Conservation (phyloP, 2,888 invertebrate genomes). For the Sphecodes monilicornis region DNA sequence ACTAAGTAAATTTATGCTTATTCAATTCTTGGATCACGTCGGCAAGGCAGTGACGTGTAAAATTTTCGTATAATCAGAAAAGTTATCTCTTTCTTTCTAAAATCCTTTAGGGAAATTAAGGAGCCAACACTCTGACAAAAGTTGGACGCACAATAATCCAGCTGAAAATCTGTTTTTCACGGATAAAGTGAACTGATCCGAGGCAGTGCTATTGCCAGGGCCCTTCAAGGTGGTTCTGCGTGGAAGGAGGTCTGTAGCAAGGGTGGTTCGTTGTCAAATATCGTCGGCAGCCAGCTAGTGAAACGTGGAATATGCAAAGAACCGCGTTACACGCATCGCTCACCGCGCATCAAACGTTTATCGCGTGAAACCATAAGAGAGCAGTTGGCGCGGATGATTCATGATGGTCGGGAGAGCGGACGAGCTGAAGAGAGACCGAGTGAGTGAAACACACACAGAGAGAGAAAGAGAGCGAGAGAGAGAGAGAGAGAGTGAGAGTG, state of each 20-base stretch:
- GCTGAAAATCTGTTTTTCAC: not conserved
- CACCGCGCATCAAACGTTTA: slow-evolving; percentile 80
- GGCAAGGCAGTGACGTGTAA: too few relatives aligned
- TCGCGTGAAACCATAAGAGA: slow-evolving; percentile 80
- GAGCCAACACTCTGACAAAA: too few relatives aligned
- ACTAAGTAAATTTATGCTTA: too few relatives aligned
- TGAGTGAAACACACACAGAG: slow-evolving; percentile 58
- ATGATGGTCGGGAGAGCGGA: slow-evolving; percentile 70
- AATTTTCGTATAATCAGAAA: too few relatives aligned
- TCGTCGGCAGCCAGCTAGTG: slow-evolving; percentile 46
- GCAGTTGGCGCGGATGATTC: slow-evolving; percentile 83
- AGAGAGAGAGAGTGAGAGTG: slow-evolving; percentile 38
- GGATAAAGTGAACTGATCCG: not conserved
- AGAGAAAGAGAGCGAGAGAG: slow-evolving; percentile 54
- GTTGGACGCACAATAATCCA: not conserved
- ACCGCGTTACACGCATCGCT: slow-evolving; percentile 77
- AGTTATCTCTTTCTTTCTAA: too few relatives aligned
- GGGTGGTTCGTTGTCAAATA: slow-evolving; percentile 50
- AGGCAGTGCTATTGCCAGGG: not conserved
- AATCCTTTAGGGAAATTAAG: too few relatives aligned
- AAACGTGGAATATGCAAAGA: slow-evolving; percentile 74
- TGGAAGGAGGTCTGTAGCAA: not conserved
- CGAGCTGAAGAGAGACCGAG: slow-evolving; percentile 26
- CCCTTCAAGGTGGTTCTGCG: not conserved
- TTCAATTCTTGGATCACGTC: too few relatives aligned